Base-by-base conservation (phyloP, 2,797 vertebrate genomes). In the Coccyzus lansbergi region DNA sequence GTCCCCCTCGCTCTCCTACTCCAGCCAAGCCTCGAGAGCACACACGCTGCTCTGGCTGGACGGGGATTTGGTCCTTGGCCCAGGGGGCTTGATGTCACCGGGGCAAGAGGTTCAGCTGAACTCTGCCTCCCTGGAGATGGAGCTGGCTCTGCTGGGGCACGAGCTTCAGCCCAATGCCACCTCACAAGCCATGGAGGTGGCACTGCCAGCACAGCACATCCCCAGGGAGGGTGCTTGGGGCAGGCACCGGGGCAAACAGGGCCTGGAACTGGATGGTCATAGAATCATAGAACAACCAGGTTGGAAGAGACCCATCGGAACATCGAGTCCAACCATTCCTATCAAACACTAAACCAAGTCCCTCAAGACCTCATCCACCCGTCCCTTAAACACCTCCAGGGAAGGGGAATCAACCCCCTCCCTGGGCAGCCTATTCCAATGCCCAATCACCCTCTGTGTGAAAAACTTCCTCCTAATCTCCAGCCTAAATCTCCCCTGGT, bases 41-140 rank as follows among this genome's bases (percentile, higher is more conserved):
- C 6, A 9, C 0, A 0, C 3, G 25, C 44, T 0, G 0, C 65
- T 71, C 36, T 25, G 33, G 8, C 69, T 10, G 38, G 24, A 82
- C n/a, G n/a, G 29, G 12, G 86, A 22, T 29, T 60, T 6, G 15
- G 21, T 60, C 33, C 38, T 48, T 49, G 68, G 52, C 70, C 56
- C 7, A 1, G 34, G 68, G 42, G 0, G 0, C 38, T 25, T 5
- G 0, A 5, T 68, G 74, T 24, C 88, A 78, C 46, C 6, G 1
- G 59, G 63, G 34, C 81, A 90, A 0, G 2, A 33, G n/a, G 63
- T 79, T 59, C 10, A 0, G 77, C 52, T 44, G 49, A 51, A 18
- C 3, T 2, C 14, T 49, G 1, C 60, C 36, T 36, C 42, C 29
- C 8, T 8, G 15, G 12, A 64, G 7, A 0, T 0, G 5, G 68